A percentile compares a stretch with the other conserved stretches of the same genome.
Conservation (phyloP, 2,113 vertebrate genomes). For the Perccottus glenii region DNA sequence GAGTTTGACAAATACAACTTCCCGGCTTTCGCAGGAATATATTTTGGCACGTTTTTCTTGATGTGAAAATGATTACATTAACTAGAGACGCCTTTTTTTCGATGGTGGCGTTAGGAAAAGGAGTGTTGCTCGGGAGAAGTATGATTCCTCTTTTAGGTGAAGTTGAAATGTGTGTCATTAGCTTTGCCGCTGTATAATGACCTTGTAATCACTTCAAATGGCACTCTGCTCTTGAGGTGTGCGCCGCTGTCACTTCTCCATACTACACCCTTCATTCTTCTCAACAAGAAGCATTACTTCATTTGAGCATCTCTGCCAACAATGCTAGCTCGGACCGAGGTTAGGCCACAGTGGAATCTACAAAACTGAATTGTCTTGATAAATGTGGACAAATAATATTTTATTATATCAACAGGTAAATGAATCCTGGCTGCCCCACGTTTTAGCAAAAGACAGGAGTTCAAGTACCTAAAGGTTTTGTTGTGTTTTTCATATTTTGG, state of each 20-base stretch:
- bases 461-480: no score
- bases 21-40: constrained; percentile 62
- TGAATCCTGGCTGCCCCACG: no score
- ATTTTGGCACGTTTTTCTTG: constrained; percentile 67
- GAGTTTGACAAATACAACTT: constrained; percentile 71
- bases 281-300: constrained; percentile 67
- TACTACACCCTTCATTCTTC: constrained; percentile 38
- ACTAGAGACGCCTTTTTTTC: constrained; percentile 43
- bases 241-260: constrained; percentile 1
- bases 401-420: no score
- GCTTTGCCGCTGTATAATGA: constrained; percentile 64
- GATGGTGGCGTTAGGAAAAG: neutral
- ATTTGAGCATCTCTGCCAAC: constrained; percentile 51
- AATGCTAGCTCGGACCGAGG: constrained; percentile 44
- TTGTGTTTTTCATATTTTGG: no score
- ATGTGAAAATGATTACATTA: constrained; percentile 79
- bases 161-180: constrained; percentile 69
- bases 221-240: constrained; percentile 57
- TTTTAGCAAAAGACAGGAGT: no score
- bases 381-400: no score
- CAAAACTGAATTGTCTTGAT: no score
- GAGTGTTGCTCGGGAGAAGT: constrained; percentile 19
- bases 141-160: constrained; percentile 51
- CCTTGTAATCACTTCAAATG: constrained; percentile 76
- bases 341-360: constrained; percentile 4